Conservation (phyloP, 2,113 vertebrate genomes). For the Dinomys branickii region DNA sequence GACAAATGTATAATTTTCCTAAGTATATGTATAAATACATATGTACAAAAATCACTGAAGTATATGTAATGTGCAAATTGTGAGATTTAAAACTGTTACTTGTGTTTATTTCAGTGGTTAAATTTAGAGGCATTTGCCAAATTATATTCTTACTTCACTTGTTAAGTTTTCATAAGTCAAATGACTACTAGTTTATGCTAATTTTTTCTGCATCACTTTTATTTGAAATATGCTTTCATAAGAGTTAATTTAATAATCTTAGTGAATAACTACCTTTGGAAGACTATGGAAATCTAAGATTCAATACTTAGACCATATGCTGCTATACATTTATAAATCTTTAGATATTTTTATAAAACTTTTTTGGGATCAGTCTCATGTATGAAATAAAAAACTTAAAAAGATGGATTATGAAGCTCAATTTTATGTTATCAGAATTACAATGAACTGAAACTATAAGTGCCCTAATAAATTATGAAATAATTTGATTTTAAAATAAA, state of each 20-base stretch:
- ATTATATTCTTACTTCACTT: background rate
- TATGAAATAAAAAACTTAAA: background rate
- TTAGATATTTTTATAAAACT: background rate
- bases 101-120: background rate
- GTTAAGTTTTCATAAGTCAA: background rate
- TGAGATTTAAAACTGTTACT: slow-evolving; percentile 14
- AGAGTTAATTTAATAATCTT: background rate
- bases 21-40: background rate
- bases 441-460: background rate
- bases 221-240: background rate
- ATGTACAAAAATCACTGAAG: background rate
- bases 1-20: background rate
- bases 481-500: slow-evolving; percentile 7
- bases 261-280: slow-evolving; percentile 20
- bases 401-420: background rate
- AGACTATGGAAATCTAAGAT: background rate
- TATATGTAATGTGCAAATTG: background rate
- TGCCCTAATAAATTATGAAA: background rate
- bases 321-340: background rate
- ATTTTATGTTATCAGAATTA: slow-evolving; percentile 1
- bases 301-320: background rate
- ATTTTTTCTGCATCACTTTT: slow-evolving; percentile 9
- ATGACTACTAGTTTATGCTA: background rate
- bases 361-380: background rate
- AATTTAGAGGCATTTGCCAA: background rate